Evolutionary conservation across 2,797 vertebrate species (phyloP).

Genomic region (Meda fulgida): DNA sequence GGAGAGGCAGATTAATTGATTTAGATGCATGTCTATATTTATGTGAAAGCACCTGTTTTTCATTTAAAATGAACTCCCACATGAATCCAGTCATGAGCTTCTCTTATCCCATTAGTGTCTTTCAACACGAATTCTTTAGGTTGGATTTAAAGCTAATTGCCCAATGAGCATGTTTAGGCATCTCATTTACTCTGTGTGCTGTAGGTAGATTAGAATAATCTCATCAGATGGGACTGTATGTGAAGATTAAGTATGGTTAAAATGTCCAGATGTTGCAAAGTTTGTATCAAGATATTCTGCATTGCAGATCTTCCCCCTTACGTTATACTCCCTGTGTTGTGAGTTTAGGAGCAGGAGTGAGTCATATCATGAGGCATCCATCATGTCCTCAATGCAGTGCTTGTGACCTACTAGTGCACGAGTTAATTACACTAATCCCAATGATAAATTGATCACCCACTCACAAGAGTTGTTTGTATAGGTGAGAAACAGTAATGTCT

Average conservation of each 20-base stretch:
- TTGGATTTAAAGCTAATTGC: slow-evolving; percentile 25
- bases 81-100: background rate
- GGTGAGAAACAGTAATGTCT: background rate
- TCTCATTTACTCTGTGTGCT: slow-evolving; percentile 12
- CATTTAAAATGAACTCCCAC: background rate
- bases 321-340: background rate
- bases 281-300: slow-evolving; percentile 17
- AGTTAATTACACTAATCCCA: slow-evolving; percentile 22
- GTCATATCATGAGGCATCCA: slow-evolving; percentile 24
- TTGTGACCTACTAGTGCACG: background rate
- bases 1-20: background rate
- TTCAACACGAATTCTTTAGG: slow-evolving; percentile 13
- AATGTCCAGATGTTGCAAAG: background rate
- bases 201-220: slow-evolving; percentile 27
- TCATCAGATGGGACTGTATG: slow-evolving; percentile 8
- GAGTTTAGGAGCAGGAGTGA: slow-evolving; percentile 22
- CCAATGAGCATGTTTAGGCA: slow-evolving; percentile 19
- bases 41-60: slow-evolving; percentile 24
- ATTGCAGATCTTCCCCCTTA: slow-evolving; percentile 7
- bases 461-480: background rate
- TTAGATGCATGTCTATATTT: background rate
- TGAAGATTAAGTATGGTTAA: slow-evolving; percentile 8
- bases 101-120: slow-evolving; percentile 34
- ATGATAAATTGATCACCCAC: slow-evolving; percentile 29
- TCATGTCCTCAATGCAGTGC: background rate